Conservation (phyloP, 2,888 invertebrate species). For the Poecilobothrus nobilitatus region DNA sequence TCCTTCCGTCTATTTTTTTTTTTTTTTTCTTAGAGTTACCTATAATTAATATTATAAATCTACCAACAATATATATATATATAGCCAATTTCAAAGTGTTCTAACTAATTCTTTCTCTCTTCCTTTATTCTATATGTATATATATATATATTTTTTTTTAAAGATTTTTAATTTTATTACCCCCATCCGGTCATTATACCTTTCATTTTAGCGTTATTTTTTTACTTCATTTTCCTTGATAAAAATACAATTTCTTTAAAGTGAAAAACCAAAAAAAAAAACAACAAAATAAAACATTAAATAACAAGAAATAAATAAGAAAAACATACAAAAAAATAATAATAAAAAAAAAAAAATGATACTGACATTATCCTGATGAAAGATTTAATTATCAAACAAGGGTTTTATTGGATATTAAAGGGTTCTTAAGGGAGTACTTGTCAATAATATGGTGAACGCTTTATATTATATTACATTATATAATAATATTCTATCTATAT, state of each 20-base stretch:
- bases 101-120: too few relatives aligned
- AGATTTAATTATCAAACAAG: slow-evolving; percentile 4
- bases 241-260: background rate
- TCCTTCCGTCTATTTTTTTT: too few relatives aligned
- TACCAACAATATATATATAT: too few relatives aligned
- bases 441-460: background rate
- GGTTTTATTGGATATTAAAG: slow-evolving; percentile 4
- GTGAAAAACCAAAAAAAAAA: background rate
- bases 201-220: background rate
- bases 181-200: background rate
- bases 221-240: background rate
- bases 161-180: background rate
- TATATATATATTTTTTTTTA: too few relatives aligned
- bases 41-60: too few relatives aligned
- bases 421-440: background rate
- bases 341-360: background rate
- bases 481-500: background rate
- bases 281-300: too few relatives aligned
- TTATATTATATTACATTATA: background rate
- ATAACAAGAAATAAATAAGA: too few relatives aligned
- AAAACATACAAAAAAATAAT: too few relatives aligned
- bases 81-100: too few relatives aligned
- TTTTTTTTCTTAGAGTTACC: too few relatives aligned
- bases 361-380: background rate
- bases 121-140: too few relatives aligned